Evolutionary conservation across 2,797 vertebrate genomes (phyloP).

Genomic region (Halcyon chelicuti): DNA sequence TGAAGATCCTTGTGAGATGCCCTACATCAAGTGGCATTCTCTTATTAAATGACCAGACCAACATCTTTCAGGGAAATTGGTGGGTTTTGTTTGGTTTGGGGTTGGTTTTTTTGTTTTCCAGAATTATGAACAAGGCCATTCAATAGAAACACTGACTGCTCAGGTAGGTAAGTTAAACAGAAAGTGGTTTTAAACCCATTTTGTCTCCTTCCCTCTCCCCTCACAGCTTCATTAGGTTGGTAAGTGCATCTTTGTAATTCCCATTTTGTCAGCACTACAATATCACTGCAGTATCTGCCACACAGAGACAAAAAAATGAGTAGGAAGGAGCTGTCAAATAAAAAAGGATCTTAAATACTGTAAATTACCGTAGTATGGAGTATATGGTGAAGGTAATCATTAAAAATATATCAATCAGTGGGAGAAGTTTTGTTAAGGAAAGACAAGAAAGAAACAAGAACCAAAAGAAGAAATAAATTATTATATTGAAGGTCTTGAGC

Average conservation of each 20-base stretch:
- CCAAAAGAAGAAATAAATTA: not conserved
- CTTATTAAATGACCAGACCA: not conserved
- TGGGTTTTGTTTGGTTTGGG: not conserved
- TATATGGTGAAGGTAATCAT: slow-evolving; percentile 10
- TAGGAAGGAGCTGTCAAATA: slow-evolving; percentile 59
- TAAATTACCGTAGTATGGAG: not conserved
- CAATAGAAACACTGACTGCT: not conserved
- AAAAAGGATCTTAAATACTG: slow-evolving; percentile 34
- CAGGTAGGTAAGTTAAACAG: not conserved
- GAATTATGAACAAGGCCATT: not conserved
- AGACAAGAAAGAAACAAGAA: not conserved
- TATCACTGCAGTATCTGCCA: slow-evolving; percentile 12
- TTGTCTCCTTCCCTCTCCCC: not conserved
- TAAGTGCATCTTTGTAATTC: slow-evolving; percentile 12
- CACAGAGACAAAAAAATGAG: not conserved
- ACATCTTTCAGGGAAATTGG: not conserved
- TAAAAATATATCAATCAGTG: slow-evolving; percentile 49
- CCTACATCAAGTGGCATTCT: not conserved
- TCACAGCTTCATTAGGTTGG: not conserved
- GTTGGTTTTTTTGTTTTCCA: not conserved
- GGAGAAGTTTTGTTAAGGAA: not conserved
- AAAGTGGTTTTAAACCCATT: slow-evolving; percentile 9
- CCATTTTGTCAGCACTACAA: slow-evolving; percentile 31
- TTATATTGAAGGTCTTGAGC: not conserved
- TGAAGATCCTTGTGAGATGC: not conserved